Evolutionary conservation across 2,888 invertebrate species (phyloP).

Genomic region (Mechanitis mazaeus): DNA sequence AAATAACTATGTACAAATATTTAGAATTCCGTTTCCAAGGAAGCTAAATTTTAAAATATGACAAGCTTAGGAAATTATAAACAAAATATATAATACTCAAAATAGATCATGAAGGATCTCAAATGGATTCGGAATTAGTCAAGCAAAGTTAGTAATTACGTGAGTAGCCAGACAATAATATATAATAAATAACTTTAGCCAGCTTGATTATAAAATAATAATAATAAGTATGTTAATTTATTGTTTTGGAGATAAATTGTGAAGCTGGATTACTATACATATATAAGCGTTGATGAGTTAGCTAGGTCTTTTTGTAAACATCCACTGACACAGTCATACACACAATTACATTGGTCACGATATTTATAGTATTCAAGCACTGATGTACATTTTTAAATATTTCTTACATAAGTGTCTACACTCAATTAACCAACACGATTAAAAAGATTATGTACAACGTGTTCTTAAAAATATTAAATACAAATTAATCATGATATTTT

Average conservation of each 20-base stretch:
- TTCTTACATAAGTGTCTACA: background rate
- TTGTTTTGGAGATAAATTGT: background rate
- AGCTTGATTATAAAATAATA: background rate
- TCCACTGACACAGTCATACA: conserved; percentile 5
- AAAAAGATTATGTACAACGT: conserved; percentile 17
- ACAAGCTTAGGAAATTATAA: background rate
- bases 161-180: background rate
- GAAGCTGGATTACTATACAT: background rate
- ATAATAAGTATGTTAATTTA: background rate
- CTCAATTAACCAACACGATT: background rate
- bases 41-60: background rate
- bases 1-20: background rate
- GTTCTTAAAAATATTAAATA: background rate
- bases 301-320: background rate
- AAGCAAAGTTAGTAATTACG: too few relatives aligned
- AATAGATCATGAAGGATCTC: too few relatives aligned
- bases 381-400: conserved; percentile 6
- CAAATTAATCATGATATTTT: too few relatives aligned
- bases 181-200: background rate
- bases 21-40: background rate
- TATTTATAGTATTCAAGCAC: conserved; percentile 10
- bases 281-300: background rate
- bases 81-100: background rate
- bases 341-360: conserved; percentile 16
- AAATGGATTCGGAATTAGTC: too few relatives aligned